Evolutionary conservation across 2,113 vertebrate genomes (phyloP).

Genomic region (Carassius auratus): DNA sequence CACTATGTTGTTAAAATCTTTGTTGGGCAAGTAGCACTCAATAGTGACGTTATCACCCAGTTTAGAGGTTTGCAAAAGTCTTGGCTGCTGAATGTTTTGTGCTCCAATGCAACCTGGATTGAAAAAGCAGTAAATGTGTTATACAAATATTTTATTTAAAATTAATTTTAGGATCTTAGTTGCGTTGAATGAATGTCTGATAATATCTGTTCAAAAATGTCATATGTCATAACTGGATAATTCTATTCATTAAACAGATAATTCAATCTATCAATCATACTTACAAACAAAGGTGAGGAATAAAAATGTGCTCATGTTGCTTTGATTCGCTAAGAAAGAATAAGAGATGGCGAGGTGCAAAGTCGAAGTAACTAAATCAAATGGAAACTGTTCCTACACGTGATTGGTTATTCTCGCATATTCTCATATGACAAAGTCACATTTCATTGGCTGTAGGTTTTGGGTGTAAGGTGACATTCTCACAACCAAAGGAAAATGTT

Average conservation of each 20-base stretch:
- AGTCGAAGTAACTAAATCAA: conserved; percentile 5
- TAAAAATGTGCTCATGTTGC: conserved; percentile 3
- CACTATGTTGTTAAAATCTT: conserved; percentile 24
- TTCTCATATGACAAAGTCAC: neutral
- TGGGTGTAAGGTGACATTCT: neutral
- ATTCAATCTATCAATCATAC: neutral
- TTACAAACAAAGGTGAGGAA: conserved; percentile 29
- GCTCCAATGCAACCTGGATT: conserved; percentile 3
- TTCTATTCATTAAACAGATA: neutral
- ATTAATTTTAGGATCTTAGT: neutral
- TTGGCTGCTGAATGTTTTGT: neutral
- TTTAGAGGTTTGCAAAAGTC: neutral
- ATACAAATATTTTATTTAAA: neutral
- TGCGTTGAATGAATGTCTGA: neutral
- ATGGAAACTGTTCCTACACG: neutral
- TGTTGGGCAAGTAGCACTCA: conserved; percentile 10
- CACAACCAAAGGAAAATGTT: neutral
- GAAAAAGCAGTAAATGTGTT: neutral
- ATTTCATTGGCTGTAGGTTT: conserved; percentile 30
- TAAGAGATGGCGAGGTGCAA: neutral
- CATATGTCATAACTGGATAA: neutral
- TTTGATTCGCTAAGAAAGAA: conserved; percentile 9
- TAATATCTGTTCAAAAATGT: neutral
- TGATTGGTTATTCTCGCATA: conserved; percentile 24
- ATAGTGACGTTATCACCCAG: conserved; percentile 8